phyloP scores from a whole-genome alignment of 2,888 invertebrate genomes.

The Cybosia mesomella region DNA sequence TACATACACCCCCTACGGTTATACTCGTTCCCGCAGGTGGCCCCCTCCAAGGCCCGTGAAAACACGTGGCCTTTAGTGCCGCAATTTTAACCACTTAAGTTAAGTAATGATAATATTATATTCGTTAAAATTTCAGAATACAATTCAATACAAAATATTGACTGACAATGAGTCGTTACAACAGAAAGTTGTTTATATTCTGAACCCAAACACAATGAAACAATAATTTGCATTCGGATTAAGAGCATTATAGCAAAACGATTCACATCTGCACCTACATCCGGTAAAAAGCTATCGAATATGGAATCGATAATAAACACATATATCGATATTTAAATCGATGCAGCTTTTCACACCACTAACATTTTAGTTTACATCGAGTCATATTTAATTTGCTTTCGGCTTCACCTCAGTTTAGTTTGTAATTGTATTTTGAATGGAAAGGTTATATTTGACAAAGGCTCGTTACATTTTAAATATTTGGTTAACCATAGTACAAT shows the following conservation, averaged over 20 bases:
- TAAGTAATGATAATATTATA: too few relatives aligned
- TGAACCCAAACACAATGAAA: not conserved
- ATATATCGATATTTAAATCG: conserved; percentile 7
- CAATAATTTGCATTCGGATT: conserved; percentile 10
- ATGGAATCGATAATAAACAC: conserved; percentile 8
- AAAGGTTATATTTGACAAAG: conserved; percentile 40
- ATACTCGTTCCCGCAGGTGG: too few relatives aligned
- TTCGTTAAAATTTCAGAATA: too few relatives aligned
- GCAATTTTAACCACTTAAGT: too few relatives aligned
- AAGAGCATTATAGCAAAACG: conserved; percentile 6
- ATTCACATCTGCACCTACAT: conserved; percentile 6
- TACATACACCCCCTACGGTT: too few relatives aligned
- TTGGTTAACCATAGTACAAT: conserved; percentile 34
- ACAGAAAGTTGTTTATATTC: not conserved
- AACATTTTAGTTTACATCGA: conserved; percentile 42
- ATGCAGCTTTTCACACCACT: conserved; percentile 17
- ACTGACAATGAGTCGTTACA: not conserved
- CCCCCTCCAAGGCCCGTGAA: too few relatives aligned
- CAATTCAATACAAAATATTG: too few relatives aligned
- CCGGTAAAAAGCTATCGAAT: conserved; percentile 8
- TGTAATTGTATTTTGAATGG: conserved; percentile 26
- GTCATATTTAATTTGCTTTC: conserved; percentile 44
- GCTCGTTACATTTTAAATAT: conserved; percentile 37
- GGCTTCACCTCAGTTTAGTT: conserved; percentile 30
- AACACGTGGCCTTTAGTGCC: too few relatives aligned